Conservation (phyloP, 2,113 vertebrate species). For the Cnemophilus loriae region DNA sequence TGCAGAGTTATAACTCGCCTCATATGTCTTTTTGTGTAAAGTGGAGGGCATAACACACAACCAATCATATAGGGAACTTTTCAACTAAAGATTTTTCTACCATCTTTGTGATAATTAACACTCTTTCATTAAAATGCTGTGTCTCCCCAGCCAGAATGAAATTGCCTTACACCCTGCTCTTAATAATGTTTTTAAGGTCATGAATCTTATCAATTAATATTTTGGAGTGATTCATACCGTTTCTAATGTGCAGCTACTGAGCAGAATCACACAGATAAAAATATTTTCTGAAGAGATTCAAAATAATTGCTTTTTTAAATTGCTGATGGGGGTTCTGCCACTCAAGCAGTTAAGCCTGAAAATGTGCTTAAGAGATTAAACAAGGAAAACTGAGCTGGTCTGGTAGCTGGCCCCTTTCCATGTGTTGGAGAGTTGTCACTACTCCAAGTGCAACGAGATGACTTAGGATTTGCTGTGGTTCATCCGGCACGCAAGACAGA, state of each 20-base stretch:
- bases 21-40: background rate
- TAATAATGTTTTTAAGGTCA: constrained; percentile 44
- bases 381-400: constrained; percentile 56
- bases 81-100: background rate
- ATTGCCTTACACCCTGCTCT: background rate
- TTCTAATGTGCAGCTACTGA: constrained; percentile 4
- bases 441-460: background rate
- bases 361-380: constrained; percentile 72
- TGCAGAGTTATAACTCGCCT: background rate
- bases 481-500: background rate
- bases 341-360: constrained; percentile 64
- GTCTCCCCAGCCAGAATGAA: constrained; percentile 7
- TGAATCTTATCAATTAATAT: constrained; percentile 59
- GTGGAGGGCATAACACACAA: background rate
- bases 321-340: constrained; percentile 62
- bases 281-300: constrained; percentile 56
- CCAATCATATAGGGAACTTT: background rate
- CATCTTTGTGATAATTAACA: constrained; percentile 42
- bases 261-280: constrained; percentile 41
- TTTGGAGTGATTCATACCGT: constrained; percentile 42
- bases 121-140: constrained; percentile 37
- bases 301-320: constrained; percentile 68
- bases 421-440: constrained; percentile 17
- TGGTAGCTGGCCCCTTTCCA: constrained; percentile 57
- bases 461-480: constrained; percentile 9